A percentile compares a stretch with the other conserved stretches of the same genome.
Conservation (phyloP, 1,140 invertebrate genomes). For the Nasonia giraulti region DNA sequence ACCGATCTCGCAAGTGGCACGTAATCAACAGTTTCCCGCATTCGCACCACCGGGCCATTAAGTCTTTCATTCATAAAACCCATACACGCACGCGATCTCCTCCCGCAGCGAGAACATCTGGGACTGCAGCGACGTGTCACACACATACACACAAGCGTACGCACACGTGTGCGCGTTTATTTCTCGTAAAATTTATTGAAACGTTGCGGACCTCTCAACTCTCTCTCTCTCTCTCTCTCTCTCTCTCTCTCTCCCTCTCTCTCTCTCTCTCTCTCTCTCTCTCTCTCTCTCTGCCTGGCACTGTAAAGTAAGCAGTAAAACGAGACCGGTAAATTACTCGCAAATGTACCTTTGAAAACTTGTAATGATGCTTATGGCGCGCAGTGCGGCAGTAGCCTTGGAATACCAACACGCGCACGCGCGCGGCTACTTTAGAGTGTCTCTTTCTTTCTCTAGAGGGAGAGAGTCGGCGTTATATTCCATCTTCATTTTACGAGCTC, state of each 20-base stretch:
- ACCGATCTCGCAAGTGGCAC: no score
- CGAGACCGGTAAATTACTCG: constrained; percentile 37
- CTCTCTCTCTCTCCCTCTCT: no score
- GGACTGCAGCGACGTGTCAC: not conserved
- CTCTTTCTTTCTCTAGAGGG: not conserved
- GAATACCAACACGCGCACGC: constrained; percentile 1
- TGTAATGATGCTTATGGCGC: constrained; percentile 42
- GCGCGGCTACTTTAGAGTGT: constrained; percentile 30
- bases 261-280: not conserved
- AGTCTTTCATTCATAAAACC: constrained; percentile 21
- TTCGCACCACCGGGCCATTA: not conserved
- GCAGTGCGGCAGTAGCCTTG: constrained; percentile 18
- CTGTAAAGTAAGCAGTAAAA: constrained; percentile 27
- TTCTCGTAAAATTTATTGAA: constrained; percentile 48
- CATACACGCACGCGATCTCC: not conserved
- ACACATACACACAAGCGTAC: not conserved
- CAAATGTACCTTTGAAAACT: constrained; percentile 39
- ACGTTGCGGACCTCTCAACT: not conserved
- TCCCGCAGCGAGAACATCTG: no score
- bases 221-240: not conserved
- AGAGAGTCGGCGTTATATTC: not conserved
- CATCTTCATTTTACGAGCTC: constrained; percentile 41
- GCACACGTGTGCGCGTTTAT: constrained; percentile 28
- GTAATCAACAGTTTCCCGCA: no score
- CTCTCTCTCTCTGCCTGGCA: not conserved